phyloP scores from a whole-genome alignment of 2,113 vertebrate species.

The Australoheros scitulus region DNA sequence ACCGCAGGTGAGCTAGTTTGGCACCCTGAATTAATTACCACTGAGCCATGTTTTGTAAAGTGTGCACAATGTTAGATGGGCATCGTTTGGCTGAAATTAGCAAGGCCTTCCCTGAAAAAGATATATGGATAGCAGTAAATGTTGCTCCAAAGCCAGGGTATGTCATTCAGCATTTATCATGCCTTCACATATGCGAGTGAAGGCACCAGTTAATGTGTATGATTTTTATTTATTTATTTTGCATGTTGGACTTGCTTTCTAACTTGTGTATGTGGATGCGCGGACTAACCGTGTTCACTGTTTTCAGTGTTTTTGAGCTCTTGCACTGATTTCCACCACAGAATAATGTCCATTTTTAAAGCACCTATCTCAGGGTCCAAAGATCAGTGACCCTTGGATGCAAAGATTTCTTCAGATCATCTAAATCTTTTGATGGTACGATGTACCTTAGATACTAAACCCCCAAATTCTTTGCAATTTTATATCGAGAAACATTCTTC shows the following conservation, averaged over 20 bases:
- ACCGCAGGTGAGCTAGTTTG: background rate
- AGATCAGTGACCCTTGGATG: background rate
- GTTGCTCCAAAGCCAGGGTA: too few relatives aligned
- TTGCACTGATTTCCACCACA: background rate
- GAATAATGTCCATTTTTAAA: background rate
- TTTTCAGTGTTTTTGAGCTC: conserved; percentile 1
- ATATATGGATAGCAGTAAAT: too few relatives aligned
- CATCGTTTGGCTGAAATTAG: background rate
- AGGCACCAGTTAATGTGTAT: background rate
- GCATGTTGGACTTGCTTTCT: background rate
- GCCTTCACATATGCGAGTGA: background rate
- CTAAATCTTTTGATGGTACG: background rate
- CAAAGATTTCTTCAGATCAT: background rate
- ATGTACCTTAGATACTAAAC: background rate
- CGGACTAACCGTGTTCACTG: background rate
- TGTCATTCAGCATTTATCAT: background rate
- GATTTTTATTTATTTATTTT: background rate
- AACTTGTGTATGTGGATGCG: background rate
- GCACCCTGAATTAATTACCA: background rate
- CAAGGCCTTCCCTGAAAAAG: background rate
- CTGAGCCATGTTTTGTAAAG: background rate
- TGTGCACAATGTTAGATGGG: background rate
- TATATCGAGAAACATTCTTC: background rate
- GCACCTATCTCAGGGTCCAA: background rate
- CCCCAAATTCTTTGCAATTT: background rate